Conservation (phyloP, 2,888 invertebrate species). For the Glaucopsyche alexis region DNA sequence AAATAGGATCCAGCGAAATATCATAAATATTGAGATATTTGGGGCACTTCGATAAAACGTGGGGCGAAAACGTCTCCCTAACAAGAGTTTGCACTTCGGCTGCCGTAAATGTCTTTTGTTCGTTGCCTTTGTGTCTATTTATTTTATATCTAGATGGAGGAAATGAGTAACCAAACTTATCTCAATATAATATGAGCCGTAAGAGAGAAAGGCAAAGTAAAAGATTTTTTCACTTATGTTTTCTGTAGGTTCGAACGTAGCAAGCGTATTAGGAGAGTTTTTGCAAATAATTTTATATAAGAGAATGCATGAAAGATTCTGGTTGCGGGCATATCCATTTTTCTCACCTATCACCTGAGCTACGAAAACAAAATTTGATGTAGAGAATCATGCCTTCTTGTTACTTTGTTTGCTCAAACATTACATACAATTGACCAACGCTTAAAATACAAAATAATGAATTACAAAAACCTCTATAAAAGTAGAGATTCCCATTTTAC, state of each 20-base stretch:
- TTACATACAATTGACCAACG: too few species aligned
- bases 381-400: too few species aligned
- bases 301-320: too few species aligned
- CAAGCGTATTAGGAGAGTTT: neutral
- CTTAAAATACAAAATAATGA: too few species aligned
- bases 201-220: neutral
- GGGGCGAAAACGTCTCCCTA: neutral
- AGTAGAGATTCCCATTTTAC: too few species aligned
- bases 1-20: neutral
- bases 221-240: neutral
- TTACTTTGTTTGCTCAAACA: too few species aligned
- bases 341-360: too few species aligned
- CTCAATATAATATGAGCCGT: neutral
- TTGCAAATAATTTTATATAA: neutral
- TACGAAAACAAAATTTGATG: too few species aligned
- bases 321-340: too few species aligned
- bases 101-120: slow-evolving; percentile 27
- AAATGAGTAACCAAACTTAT: slow-evolving; percentile 11
- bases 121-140: slow-evolving; percentile 9
- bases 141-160: slow-evolving; percentile 6
- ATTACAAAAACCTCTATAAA: too few species aligned
- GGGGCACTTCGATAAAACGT: neutral
- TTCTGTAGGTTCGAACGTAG: neutral
- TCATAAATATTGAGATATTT: slow-evolving; percentile 27
- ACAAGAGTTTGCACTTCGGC: slow-evolving; percentile 24